Conservation (phyloP, 2,797 vertebrate genomes). For the Monodelphis domestica region DNA sequence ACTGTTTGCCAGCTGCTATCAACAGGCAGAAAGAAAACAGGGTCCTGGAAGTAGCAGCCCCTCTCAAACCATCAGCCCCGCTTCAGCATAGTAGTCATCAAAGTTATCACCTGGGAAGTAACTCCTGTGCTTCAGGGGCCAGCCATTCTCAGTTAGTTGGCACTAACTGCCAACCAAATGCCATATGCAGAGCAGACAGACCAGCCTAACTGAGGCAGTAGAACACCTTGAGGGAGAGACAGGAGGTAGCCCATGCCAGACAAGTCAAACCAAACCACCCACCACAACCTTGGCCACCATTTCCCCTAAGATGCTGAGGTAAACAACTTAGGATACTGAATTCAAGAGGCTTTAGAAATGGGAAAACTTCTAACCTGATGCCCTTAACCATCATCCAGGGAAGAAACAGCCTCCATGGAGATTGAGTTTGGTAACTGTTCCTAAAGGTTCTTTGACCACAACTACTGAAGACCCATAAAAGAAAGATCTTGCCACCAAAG, state of each 20-base stretch:
- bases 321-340: neutral
- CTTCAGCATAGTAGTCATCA: neutral
- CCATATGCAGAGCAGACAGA: neutral
- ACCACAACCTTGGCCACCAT: neutral
- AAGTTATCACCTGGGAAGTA: neutral
- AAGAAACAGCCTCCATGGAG: neutral
- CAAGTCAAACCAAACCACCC: neutral
- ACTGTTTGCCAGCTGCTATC: neutral
- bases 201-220: neutral
- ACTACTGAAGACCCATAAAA: neutral
- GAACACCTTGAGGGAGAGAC: neutral
- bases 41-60: neutral
- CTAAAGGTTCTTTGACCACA: neutral
- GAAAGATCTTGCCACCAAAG: neutral
- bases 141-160: neutral
- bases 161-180: neutral
- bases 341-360: neutral
- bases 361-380: neutral
- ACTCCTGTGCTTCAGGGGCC: neutral
- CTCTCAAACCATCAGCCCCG: neutral
- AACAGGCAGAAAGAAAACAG: neutral
- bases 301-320: neutral
- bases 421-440: neutral
- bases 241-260: neutral
- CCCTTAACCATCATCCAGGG: neutral